Conservation (phyloP, 1,140 invertebrate species). For the Varroa destructor region DNA sequence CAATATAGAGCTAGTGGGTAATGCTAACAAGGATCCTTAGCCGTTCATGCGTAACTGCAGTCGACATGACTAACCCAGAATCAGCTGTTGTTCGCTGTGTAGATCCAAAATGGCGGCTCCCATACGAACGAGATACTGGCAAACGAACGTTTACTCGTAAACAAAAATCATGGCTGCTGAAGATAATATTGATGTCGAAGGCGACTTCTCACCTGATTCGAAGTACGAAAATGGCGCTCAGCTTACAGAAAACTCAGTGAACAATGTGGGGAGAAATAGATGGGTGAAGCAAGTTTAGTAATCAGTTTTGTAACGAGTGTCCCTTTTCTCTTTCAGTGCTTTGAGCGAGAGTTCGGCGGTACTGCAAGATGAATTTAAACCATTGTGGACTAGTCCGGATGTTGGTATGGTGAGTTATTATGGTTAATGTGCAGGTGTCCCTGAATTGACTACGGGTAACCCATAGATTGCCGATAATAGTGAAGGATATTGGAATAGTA, state of each 20-base stretch:
- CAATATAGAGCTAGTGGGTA: too few relatives aligned
- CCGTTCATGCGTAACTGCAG: too few relatives aligned
- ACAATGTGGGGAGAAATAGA: too few relatives aligned
- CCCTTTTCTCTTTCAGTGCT: slow-evolving; percentile 1
- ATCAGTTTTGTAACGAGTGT: too few relatives aligned
- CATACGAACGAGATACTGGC: background rate
- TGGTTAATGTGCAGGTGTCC: background rate
- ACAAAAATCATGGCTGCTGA: slow-evolving; percentile 27
- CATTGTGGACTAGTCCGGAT: background rate
- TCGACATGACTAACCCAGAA: too few relatives aligned
- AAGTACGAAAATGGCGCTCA: background rate
- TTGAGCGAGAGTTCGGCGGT: slow-evolving; percentile 12
- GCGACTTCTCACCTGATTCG: slow-evolving; percentile 21
- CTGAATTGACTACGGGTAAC: background rate
- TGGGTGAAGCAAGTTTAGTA: too few relatives aligned
- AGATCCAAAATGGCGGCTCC: slow-evolving; percentile 16
- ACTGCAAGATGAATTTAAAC: slow-evolving; percentile 19
- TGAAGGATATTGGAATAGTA: too few relatives aligned
- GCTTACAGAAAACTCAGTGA: too few relatives aligned
- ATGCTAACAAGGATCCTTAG: too few relatives aligned
- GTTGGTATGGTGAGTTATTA: background rate
- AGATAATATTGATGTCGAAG: slow-evolving; percentile 17
- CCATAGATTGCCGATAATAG: background rate
- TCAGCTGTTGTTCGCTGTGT: too few relatives aligned
- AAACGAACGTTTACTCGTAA: background rate